Evolutionary conservation across 2,888 invertebrate species (phyloP), one percentile per base, ranked within the genome.

Genomic region (Gonocerus acuteangulatus): DNA sequence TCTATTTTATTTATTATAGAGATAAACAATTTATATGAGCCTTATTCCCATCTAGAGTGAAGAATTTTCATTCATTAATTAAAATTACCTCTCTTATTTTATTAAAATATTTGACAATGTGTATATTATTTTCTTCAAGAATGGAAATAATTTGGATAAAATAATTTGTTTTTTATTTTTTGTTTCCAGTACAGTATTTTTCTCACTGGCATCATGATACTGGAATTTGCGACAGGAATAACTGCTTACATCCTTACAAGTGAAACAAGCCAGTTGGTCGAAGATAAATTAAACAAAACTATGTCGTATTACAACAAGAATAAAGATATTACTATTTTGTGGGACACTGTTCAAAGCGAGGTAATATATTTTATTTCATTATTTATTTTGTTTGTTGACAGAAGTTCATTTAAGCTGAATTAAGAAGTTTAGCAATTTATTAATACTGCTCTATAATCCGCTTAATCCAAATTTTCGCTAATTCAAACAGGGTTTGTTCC

Each of bases 151-250:
- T n/a, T n/a, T n/a, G n/a, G n/a, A n/a, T n/a, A n/a, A 27, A 9
- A 27, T 27, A 27, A 27, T 27, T 39, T 39, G n/a, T 39, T 39
- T n/a, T 51, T 42, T 49, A 36, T 36, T 21, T 6, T 68, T 66
- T 63, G 64, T 59, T 72, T 73, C 16, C 73, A 87, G 86, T 91
- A 89, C 77, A 82, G 86, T 4, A 79, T 83, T 54, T 78, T 93
- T 69, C 77, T 94, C 71, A 78, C 86, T 52, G 73, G 89, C 49
- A 86, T 94, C 69, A 88, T 93, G 75, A 78, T 87, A 6, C 76
- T 89, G 67, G 93, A 94, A 77, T 75, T 93, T 69, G 86, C 86
- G 0, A 86, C 87, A 67, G 92, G 91, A 67, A 82, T 92, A 71
- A 83, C 86, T 9, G 87, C 85, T 49, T 89, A 87, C 74, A 79